Conservation (phyloP, 2,797 vertebrate genomes). For the Lutjanus campechanus region DNA sequence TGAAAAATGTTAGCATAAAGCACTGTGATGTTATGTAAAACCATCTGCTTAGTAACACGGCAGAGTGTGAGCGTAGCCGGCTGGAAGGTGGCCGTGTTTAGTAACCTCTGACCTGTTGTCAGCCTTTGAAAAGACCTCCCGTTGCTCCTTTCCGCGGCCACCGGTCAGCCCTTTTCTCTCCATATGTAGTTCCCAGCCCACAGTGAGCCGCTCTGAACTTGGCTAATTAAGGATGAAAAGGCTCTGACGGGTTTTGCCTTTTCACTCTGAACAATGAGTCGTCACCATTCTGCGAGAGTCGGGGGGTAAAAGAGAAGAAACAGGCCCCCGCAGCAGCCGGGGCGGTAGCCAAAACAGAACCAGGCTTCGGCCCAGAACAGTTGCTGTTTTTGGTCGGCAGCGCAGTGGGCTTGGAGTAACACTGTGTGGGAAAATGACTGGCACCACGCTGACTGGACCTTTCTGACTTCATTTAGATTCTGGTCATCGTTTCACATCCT, state of each 20-base stretch:
- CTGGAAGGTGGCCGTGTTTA: conserved; percentile 53
- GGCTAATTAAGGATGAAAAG: conserved; percentile 81
- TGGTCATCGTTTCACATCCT: conserved; percentile 35
- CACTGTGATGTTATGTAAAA: background rate
- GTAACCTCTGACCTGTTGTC: conserved; percentile 76
- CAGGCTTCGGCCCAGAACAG: conserved; percentile 50
- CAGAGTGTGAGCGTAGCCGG: conserved; percentile 42
- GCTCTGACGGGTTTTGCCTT: conserved; percentile 67
- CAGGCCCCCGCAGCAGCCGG: conserved; percentile 36
- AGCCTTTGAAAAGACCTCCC: conserved; percentile 63
- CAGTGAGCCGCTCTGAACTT: conserved; percentile 75
- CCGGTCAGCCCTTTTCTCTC: conserved; percentile 62
- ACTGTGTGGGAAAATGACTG: conserved; percentile 68
- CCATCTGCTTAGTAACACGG: conserved; percentile 25
- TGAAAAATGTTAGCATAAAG: conserved; percentile 3
- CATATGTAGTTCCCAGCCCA: conserved; percentile 74
- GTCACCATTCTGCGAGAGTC: conserved; percentile 55
- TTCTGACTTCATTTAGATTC: conserved; percentile 61
- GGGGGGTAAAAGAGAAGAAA: conserved; percentile 22
- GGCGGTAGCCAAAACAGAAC: conserved; percentile 60
- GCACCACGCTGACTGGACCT: conserved; percentile 52
- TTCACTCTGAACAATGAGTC: conserved; percentile 70
- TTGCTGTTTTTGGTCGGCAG: conserved; percentile 70
- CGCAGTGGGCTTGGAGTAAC: conserved; percentile 46
- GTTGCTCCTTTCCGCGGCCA: conserved; percentile 58